Conservation (phyloP, 2,888 invertebrate genomes). For the Calameuta filiformis region DNA sequence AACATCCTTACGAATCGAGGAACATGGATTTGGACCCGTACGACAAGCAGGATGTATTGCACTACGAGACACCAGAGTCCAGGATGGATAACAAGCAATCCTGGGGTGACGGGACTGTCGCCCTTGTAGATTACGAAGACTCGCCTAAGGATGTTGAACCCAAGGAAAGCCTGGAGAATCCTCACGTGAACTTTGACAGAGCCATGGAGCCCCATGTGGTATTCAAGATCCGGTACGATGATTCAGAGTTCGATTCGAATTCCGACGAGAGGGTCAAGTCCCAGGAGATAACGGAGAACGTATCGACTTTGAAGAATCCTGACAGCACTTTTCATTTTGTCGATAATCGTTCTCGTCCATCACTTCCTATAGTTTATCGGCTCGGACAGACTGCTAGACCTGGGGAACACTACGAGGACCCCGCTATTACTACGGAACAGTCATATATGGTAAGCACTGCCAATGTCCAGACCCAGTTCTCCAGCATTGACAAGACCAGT, state of each 20-base stretch:
- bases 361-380: constrained; percentile 37
- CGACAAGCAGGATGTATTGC: constrained; percentile 56
- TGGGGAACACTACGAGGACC: not conserved
- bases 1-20: not conserved
- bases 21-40: constrained; percentile 46
- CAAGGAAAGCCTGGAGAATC: constrained; percentile 18
- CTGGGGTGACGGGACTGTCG: not conserved
- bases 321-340: constrained; percentile 40
- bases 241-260: constrained; percentile 55
- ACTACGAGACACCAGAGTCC: constrained; percentile 56
- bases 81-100: constrained; percentile 34
- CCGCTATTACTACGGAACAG: not conserved
- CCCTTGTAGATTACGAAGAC: constrained; percentile 27
- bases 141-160: constrained; percentile 10
- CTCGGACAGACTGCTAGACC: constrained; percentile 19
- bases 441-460: not conserved
- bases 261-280: constrained; percentile 41
- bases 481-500: not conserved
- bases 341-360: constrained; percentile 15
- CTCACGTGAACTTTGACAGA: constrained; percentile 42
- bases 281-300: not conserved
- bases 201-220: constrained; percentile 57
- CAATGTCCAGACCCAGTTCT: not conserved
- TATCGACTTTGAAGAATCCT: constrained; percentile 20
- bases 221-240: constrained; percentile 60